Evolutionary conservation across 2,888 invertebrate genomes (phyloP).

Genomic region (Pseudococcus longispinus): DNA sequence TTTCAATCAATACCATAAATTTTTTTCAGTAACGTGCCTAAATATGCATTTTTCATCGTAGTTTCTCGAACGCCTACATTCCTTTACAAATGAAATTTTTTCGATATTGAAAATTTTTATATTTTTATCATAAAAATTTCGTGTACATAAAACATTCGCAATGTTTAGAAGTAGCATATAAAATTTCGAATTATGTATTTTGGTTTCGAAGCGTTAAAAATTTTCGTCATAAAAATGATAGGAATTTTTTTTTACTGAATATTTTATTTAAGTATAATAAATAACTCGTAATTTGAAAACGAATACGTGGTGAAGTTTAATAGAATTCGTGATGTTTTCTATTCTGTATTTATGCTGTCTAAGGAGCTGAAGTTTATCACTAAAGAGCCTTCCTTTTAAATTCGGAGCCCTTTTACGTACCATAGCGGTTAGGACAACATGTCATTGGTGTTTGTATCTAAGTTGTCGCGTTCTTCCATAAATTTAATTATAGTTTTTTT

Average conservation of each 20-base stretch:
- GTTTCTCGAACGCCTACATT: not conserved
- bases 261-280: not conserved
- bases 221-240: too few species aligned
- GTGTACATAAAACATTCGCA: not conserved
- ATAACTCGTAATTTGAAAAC: not conserved
- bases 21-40: not conserved
- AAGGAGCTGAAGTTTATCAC: not conserved
- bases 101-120: not conserved
- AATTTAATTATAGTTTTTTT: not conserved
- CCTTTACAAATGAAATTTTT: not conserved
- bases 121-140: not conserved
- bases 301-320: not conserved
- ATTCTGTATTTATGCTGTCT: not conserved
- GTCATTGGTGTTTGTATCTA: not conserved
- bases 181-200: not conserved
- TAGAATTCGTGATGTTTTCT: not conserved
- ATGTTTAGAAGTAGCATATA: not conserved
- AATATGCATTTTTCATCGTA: not conserved
- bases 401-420: not conserved
- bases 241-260: not conserved
- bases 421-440: not conserved
- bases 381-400: not conserved
- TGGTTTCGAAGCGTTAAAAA: not conserved
- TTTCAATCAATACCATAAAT: not conserved
- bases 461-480: constrained; percentile 30